Evolutionary conservation across 2,113 vertebrate genomes (phyloP), one percentile per base, ranked within the genome.

Genomic region (Stictonetta naevosa): DNA sequence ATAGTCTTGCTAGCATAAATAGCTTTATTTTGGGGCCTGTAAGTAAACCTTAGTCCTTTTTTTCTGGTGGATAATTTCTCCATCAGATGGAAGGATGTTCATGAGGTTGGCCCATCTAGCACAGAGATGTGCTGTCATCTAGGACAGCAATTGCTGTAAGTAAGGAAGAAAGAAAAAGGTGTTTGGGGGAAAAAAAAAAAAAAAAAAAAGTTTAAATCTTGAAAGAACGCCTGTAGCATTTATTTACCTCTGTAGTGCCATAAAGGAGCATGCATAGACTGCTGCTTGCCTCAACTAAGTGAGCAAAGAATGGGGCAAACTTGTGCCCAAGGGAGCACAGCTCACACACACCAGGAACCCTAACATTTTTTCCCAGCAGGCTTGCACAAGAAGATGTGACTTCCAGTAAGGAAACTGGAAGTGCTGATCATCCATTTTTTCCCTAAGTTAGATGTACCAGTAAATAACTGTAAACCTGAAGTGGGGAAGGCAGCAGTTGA

Each of bases 21-120:
- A 78, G 75, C 29, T 95, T 93, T 92, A 92, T 94, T 73, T 92
- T 82, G 91, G 58, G 86, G 74, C 10, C 42, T 44, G n/a, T 60
- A 92, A 93, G 74, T 86, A 97, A 97, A 68, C 52, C 76, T 86
- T 68, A 66, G 79, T 74, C 56, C 52, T 38, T 93, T 90, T 90
- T 86, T 60, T 68, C 72, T 81, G 52, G 74, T 63, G 29, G 66
- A 60, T 62, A 77, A 84, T 62, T 86, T 33, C 80, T 91, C 53
- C 28, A n/a, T 28, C 1, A 31, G 42, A 80, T 68, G 16, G 79
- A 90, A 78, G 28, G 14, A 23, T 36, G 62, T 26, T 73, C 31
- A 26, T 31, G 67, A 83, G 84, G 40, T 48, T 48, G 36, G 33
- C 76, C 1, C 0, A 44, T 50, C n/a, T 69, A 58, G 33, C n/a